A percentile compares a stretch with the other conserved stretches of the same genome.
Conservation (phyloP, 2,797 vertebrate species). For the Pseudomugil gertrudae region DNA sequence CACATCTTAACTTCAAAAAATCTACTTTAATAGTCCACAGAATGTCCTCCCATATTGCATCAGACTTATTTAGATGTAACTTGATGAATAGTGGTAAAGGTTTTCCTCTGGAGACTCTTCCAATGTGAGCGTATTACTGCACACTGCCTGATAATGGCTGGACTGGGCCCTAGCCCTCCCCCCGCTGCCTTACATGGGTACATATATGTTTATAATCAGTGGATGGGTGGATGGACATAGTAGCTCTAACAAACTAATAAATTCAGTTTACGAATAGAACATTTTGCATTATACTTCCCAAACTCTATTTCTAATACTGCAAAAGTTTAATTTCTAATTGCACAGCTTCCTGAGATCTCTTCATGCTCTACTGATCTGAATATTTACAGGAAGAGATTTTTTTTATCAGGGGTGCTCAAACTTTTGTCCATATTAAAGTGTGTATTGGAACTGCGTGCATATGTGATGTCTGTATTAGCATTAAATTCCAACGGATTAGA, state of each 20-base stretch:
- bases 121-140: too few species aligned
- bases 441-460: conserved; percentile 36
- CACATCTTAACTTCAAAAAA: too few species aligned
- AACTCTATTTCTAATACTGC: neutral
- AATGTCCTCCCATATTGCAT: neutral
- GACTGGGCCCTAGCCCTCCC: too few species aligned
- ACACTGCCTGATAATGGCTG: neutral
- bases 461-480: conserved; percentile 76
- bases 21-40: neutral
- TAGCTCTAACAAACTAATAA: neutral
- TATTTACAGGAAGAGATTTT: neutral
- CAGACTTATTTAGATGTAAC: neutral
- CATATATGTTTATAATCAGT: neutral
- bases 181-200: neutral
- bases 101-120: too few species aligned
- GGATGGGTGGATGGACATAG: neutral
- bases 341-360: neutral
- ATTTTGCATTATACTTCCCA: neutral
- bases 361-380: neutral
- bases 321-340: neutral
- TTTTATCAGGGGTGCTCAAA: neutral
- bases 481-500: conserved; percentile 74
- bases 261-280: neutral
- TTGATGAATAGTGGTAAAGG: too few species aligned
- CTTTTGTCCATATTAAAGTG: neutral